Evolutionary conservation across 2,888 invertebrate genomes (phyloP).

Genomic region (Horisme vitalbata): DNA sequence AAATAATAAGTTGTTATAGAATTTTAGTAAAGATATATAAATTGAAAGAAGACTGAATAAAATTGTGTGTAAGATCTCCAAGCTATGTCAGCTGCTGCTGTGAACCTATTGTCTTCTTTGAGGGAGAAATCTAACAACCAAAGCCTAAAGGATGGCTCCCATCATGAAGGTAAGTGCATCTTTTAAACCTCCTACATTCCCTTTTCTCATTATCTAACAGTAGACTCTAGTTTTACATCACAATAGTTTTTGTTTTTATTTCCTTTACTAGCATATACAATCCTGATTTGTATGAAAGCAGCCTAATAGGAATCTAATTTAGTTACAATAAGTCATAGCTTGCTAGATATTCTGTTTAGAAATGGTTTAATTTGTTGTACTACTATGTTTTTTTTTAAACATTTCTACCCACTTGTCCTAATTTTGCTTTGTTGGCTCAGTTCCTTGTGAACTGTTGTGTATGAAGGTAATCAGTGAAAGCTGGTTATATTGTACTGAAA

Average conservation of each 20-base stretch:
- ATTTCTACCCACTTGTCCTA: no score
- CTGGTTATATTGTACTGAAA: no score
- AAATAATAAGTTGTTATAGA: conserved; percentile 80
- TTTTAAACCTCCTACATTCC: not conserved
- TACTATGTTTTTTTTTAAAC: no score
- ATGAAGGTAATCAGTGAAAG: no score
- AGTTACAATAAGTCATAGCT: conserved; percentile 18
- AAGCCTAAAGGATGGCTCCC: conserved; percentile 69
- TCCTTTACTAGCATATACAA: conserved; percentile 1
- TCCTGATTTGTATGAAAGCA: not conserved
- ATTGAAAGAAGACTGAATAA: conserved; percentile 80
- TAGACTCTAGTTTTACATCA: no score
- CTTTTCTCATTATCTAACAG: not conserved
- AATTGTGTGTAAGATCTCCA: conserved; percentile 65
- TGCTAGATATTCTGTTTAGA: conserved; percentile 16
- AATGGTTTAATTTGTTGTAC: conserved; percentile 9
- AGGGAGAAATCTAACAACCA: conserved; percentile 76
- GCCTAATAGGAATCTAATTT: conserved; percentile 10
- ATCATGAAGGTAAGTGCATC: conserved; percentile 63
- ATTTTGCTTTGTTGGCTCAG: conserved; percentile 28
- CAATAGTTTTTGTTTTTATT: no score
- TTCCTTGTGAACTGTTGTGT: not conserved
- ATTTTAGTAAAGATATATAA: conserved; percentile 75
- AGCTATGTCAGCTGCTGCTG: conserved; percentile 83
- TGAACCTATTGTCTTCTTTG: conserved; percentile 76